Evolutionary conservation across 2,888 invertebrate species (phyloP), one percentile per base, ranked within the genome.

Genomic region (Acleris holmiana): DNA sequence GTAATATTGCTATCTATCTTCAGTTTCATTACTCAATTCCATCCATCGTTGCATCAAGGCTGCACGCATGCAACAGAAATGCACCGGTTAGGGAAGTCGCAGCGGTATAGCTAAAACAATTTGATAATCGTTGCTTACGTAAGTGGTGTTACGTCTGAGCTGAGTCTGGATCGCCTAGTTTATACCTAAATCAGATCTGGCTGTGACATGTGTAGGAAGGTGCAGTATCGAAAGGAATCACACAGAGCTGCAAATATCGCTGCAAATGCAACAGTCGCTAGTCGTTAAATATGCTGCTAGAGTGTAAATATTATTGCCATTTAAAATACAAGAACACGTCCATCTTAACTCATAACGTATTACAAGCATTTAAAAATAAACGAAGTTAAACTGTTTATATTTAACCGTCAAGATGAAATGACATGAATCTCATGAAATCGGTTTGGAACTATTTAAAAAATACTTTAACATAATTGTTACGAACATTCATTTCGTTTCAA

Each of bases 41-140:
- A 53, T 10, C 35, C 51, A 15, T 60, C 60, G n/a, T 44, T 44
- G 17, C 17, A 44, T 51, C 29, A 21, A 29, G 53, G 10, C 44
- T 60, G 46, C 60, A 47, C 40, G 18, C 41, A 60, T 51, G 50
- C 50, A 59, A 23, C 35, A 40, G 41, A 58, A n/a, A 58, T 58
- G 40, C 58, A 41, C 40, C 17, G 44, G 40, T 21, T 10, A 61
- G 60, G 60, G 61, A 61, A 61, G 41, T 41, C 35, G 35, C 2
- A 64, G 65, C 10, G 13, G 59, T 58, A 48, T 54, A 59, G 49
- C 60, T 46, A 55, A 65, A 65, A 60, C 65, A 60, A 65, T 65
- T 65, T 65, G 65, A 65, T 65, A 65, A 65, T 64, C 65, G 49
- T 35, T 6, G 13, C 18, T 65, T 65, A 44, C 60, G 65, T 60